Conservation (phyloP, 2,113 vertebrate genomes). For the Dasypus novemcinctus region DNA sequence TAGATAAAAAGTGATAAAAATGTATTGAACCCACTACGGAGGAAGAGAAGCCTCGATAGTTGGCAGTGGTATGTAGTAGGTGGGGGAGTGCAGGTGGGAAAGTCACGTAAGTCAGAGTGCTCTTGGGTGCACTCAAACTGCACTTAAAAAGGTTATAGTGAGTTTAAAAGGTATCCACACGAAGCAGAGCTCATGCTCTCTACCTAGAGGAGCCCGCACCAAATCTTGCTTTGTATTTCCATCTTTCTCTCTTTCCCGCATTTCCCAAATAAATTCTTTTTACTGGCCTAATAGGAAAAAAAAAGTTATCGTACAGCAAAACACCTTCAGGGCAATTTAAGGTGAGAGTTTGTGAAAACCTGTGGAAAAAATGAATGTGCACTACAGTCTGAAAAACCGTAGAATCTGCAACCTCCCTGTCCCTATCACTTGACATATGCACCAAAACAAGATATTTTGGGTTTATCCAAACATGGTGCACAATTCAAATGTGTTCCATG, state of each 20-base stretch:
- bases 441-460: background rate
- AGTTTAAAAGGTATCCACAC: too few species aligned
- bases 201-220: too few species aligned
- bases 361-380: rapidly evolving
- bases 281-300: too few species aligned
- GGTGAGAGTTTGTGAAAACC: background rate
- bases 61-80: background rate
- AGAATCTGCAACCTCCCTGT: too few species aligned
- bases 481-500: background rate
- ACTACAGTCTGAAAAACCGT: background rate
- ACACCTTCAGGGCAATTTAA: background rate
- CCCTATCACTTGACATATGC: background rate
- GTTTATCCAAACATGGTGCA: background rate
- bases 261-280: too few species aligned
- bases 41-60: background rate
- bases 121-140: background rate
- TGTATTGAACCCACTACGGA: background rate
- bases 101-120: background rate
- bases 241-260: too few species aligned
- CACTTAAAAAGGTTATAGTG: background rate
- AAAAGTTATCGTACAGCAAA: background rate
- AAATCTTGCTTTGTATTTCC: too few species aligned
- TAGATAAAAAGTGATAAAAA: background rate
- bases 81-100: background rate
- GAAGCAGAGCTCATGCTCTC: too few species aligned